phyloP scores from a whole-genome alignment of 64 coral and sea anemone species.

The Hydrozoanthus tunicans region DNA sequence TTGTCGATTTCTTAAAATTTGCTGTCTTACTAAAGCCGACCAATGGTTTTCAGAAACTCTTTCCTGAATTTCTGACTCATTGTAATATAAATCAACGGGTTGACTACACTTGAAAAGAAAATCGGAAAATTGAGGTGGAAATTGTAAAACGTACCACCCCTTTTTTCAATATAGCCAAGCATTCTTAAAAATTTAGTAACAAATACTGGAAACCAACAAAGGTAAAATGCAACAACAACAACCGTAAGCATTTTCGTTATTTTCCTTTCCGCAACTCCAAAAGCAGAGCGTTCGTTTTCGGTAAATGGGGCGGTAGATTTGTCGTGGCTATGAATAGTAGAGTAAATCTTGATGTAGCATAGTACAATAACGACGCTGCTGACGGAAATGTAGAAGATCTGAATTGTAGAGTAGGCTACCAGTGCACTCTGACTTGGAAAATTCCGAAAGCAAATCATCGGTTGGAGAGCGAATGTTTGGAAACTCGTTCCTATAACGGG shows the following conservation, averaged over 20 bases:
- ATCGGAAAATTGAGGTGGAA: constrained; percentile 56
- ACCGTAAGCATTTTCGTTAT: constrained; percentile 55
- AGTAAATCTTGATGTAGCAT: not conserved
- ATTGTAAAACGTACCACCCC: constrained; percentile 34
- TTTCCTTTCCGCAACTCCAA: constrained; percentile 36
- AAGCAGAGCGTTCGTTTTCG: not conserved
- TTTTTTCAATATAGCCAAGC: not conserved
- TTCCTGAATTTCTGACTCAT: constrained; percentile 64
- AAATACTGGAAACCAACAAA: constrained; percentile 67
- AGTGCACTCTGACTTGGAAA: not conserved
- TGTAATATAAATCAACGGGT: constrained; percentile 67
- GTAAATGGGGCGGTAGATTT: not conserved
- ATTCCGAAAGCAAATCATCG: not conserved
- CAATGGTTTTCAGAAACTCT: constrained; percentile 61
- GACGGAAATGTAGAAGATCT: not conserved
- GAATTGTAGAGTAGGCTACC: not conserved
- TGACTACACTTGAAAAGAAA: constrained; percentile 52
- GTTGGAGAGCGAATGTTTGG: not conserved
- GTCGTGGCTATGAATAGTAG: not conserved
- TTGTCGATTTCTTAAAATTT: too few species aligned
- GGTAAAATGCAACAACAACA: constrained; percentile 53
- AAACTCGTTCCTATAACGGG: not conserved
- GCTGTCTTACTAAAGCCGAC: not conserved
- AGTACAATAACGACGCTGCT: not conserved
- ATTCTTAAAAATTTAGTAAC: constrained; percentile 41